Conservation (phyloP, 1,140 invertebrate species). For the Hetaerina americana region DNA sequence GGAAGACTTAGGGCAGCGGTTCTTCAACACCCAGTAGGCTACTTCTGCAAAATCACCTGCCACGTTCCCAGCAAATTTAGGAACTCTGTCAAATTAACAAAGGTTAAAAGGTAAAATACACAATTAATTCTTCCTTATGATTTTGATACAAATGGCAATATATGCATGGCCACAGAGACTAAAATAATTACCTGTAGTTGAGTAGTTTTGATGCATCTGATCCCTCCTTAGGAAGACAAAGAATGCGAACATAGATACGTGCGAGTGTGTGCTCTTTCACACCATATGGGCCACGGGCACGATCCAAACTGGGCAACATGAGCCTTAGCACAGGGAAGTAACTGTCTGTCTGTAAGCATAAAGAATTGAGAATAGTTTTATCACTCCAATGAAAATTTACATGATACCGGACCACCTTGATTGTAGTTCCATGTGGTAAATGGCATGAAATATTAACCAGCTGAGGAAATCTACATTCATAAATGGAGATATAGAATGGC, state of each 20-base stretch:
- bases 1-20: slow-evolving; percentile 36
- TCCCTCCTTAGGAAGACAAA: slow-evolving; percentile 49
- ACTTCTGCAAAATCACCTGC: slow-evolving; percentile 60
- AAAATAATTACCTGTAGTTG: slow-evolving; percentile 37
- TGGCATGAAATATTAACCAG: no score
- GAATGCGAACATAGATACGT: slow-evolving; percentile 48
- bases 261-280: slow-evolving; percentile 51
- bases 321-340: slow-evolving; percentile 58
- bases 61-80: slow-evolving; percentile 24
- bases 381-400: no score
- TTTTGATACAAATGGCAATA: no score
- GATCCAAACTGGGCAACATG: slow-evolving; percentile 53
- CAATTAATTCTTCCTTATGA: no score
- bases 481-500: no score
- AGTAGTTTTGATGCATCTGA: slow-evolving; percentile 47
- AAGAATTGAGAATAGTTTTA: no score
- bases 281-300: slow-evolving; percentile 45
- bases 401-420: no score
- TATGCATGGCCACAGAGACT: no score
- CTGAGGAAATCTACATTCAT: no score
- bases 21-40: slow-evolving; percentile 52
- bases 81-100: slow-evolving; percentile 22
- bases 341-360: slow-evolving; percentile 25
- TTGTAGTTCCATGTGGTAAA: no score
- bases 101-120: neutral